A percentile compares a stretch with the other conserved stretches of the same genome.
Evolutionary conservation across 1,140 invertebrate genomes (phyloP).

Genomic region (Akabosia matsudoensis): DNA sequence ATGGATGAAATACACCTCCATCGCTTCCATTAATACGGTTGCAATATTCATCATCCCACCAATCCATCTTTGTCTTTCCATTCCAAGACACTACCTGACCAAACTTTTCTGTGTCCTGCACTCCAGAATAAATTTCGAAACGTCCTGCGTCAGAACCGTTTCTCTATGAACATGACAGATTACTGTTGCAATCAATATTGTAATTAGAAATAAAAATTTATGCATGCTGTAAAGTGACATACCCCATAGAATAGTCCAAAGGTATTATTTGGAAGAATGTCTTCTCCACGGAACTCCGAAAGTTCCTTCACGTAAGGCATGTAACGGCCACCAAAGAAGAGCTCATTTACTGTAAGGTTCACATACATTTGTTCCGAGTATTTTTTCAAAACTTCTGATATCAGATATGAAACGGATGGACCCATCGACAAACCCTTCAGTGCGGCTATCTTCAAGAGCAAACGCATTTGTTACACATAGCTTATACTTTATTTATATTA

Average conservation of each 20-base stretch:
- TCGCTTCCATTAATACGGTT: conserved; percentile 34
- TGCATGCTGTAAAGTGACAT: not conserved
- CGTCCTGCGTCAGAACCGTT: conserved; percentile 27
- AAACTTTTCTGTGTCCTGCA: conserved; percentile 25
- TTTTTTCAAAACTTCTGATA: not conserved
- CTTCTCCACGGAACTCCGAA: conserved; percentile 28
- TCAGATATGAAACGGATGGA: not conserved
- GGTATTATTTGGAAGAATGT: conserved; percentile 36
- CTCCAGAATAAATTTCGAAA: conserved; percentile 31
- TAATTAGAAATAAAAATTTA: not conserved
- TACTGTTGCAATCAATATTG: not conserved
- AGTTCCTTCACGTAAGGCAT: conserved; percentile 31
- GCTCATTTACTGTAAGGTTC: not conserved
- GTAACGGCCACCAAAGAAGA: conserved; percentile 25
- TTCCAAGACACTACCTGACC: conserved; percentile 25
- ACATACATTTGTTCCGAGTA: conserved; percentile 27
- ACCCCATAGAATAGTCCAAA: conserved; percentile 37
- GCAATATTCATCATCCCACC: conserved; percentile 29
- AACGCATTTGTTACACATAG: too few species aligned
- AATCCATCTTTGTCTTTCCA: conserved; percentile 10
- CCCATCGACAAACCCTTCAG: too few species aligned
- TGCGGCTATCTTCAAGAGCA: too few species aligned
- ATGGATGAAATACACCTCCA: conserved; percentile 26
- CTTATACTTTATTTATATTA: too few species aligned
- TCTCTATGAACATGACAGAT: conserved; percentile 27